A percentile compares a stretch with the other conserved stretches of the same genome.
Conservation (phyloP, 2,888 invertebrate species). For the Blastobasis adustella region DNA sequence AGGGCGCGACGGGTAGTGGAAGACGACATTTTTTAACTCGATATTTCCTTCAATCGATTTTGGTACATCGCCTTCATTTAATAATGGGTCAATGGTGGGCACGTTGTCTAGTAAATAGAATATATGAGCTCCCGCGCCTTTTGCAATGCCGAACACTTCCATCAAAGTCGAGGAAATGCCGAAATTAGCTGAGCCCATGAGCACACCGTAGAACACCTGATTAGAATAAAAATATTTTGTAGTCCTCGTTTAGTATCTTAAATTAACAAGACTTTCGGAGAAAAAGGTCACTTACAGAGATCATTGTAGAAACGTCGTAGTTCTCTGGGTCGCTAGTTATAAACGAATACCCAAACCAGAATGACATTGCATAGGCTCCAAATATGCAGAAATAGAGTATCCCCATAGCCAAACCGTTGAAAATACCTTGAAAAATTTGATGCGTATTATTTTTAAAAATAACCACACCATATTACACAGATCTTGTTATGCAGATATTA, state of each 20-base stretch:
- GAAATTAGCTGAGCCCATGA: slow-evolving; percentile 84
- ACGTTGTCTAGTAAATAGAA: slow-evolving; percentile 84
- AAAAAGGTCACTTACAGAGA: slow-evolving; percentile 73
- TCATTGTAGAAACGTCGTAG: slow-evolving; percentile 80
- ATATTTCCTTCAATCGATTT: slow-evolving; percentile 78
- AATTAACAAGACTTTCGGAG: not conserved
- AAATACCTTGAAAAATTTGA: slow-evolving; percentile 57
- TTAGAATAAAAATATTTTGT: slow-evolving; percentile 1
- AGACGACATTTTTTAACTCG: slow-evolving; percentile 81
- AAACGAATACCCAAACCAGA: slow-evolving; percentile 87
- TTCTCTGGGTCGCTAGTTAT: slow-evolving; percentile 73
- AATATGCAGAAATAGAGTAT: slow-evolving; percentile 85
- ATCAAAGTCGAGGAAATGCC: slow-evolving; percentile 90
- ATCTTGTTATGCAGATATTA: too few species aligned
- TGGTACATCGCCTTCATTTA: slow-evolving; percentile 76
- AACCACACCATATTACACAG: too few species aligned
- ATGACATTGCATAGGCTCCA: slow-evolving; percentile 84
- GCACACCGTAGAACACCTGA: slow-evolving; percentile 87
- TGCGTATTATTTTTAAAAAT: too few species aligned
- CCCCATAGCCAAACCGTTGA: slow-evolving; percentile 82
- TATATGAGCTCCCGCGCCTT: slow-evolving; percentile 85
- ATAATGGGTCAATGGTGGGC: slow-evolving; percentile 83
- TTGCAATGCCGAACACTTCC: slow-evolving; percentile 85
- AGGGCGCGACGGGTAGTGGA: slow-evolving; percentile 87
- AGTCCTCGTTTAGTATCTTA: not conserved